These are phyloP conservation scores for Megalops atlanticus DNA, from an alignment of 2,113 vertebrate genomes.

Conservation along the genomic window DNA sequence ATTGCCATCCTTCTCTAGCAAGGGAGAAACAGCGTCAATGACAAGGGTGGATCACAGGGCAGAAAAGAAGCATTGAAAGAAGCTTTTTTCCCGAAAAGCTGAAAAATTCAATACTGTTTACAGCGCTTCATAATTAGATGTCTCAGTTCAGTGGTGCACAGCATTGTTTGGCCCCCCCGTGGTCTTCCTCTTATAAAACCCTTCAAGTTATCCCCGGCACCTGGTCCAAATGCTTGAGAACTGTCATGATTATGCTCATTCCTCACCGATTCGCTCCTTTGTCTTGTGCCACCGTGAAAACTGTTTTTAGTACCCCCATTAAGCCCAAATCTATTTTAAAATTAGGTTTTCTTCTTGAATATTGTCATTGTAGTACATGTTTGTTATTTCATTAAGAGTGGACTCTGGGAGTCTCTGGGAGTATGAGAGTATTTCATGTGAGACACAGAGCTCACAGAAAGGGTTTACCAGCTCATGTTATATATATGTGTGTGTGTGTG, in stretches of 20 bases:
- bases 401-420: no score
- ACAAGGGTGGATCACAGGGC: neutral
- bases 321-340: no score
- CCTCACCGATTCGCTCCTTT: no score
- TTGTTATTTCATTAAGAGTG: no score
- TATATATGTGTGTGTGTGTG: no score
- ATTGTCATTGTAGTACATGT: no score
- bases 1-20: neutral
- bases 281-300: no score
- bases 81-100: conserved; percentile 15
- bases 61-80: neutral
- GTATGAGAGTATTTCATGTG: no score
- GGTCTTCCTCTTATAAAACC: conserved; percentile 44
- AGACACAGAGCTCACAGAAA: no score
- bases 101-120: conserved; percentile 55
- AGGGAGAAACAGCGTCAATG: neutral
- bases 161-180: conserved; percentile 47
- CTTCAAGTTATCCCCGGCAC: conserved; percentile 27
- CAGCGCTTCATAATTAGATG: conserved; percentile 62
- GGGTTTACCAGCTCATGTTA: no score
- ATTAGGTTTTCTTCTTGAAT: no score
- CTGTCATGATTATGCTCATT: neutral
- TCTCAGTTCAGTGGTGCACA: conserved; percentile 57
- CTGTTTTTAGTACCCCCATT: no score
- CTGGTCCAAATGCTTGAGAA: neutral